These are phyloP conservation scores for Andrena chrysosceles DNA, from an alignment of 2,888 invertebrate species.

Conservation along the genomic window DNA sequence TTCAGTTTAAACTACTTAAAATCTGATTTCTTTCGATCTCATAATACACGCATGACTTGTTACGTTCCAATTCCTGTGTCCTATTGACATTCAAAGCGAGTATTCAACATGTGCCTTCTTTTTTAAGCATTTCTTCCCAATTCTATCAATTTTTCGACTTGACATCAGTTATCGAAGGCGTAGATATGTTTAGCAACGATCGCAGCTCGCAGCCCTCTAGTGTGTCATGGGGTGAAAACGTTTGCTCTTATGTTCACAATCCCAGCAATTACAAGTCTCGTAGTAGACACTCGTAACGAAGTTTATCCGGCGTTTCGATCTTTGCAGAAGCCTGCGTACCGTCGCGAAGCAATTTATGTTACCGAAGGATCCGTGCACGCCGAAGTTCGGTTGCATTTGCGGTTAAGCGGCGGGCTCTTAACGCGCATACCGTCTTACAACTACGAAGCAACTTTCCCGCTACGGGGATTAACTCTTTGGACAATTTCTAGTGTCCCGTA, in stretches of 20 bases:
- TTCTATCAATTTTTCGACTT: not conserved
- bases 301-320: slow-evolving; percentile 69
- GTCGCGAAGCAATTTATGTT: slow-evolving; percentile 65
- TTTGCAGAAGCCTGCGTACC: slow-evolving; percentile 50
- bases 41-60: no score
- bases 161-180: slow-evolving; percentile 13
- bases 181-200: slow-evolving; percentile 28
- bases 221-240: slow-evolving; percentile 51
- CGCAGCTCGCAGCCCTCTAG: slow-evolving; percentile 20
- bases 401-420: slow-evolving; percentile 71
- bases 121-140: no score
- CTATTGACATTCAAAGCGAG: no score
- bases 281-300: slow-evolving; percentile 60
- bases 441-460: slow-evolving; percentile 66
- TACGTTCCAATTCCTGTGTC: no score
- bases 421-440: slow-evolving; percentile 59
- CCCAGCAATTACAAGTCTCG: slow-evolving; percentile 51
- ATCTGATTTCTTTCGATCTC: no score
- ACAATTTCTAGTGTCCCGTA: slow-evolving; percentile 60
- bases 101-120: no score
- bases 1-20: no score
- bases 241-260: slow-evolving; percentile 39
- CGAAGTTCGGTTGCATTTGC: slow-evolving; percentile 73
- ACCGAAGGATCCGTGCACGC: slow-evolving; percentile 56
- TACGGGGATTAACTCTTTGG: slow-evolving; percentile 70